A percentile compares a stretch with the other conserved stretches of the same genome.
Evolutionary conservation across 2,888 invertebrate species (phyloP).

Genomic region (Ichneumoninae sp.): DNA sequence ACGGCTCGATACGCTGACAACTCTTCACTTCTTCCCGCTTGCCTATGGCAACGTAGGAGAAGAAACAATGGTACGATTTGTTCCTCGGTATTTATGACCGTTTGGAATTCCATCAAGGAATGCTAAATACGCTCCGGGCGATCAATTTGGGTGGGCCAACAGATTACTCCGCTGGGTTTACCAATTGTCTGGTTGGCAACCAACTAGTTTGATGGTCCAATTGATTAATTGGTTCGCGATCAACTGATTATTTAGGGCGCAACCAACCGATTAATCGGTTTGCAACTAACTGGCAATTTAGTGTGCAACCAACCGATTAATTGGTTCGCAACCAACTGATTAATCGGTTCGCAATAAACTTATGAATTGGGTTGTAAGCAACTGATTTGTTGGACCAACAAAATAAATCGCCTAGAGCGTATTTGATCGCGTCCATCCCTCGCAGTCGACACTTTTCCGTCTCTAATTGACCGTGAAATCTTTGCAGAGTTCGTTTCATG

Average conservation of each 20-base stretch:
- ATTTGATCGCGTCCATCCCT: background rate
- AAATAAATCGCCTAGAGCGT: background rate
- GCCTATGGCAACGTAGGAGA: slow-evolving; percentile 5
- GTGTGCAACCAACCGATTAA: too few relatives aligned
- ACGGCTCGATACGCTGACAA: slow-evolving; percentile 36
- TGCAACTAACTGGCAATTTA: too few relatives aligned
- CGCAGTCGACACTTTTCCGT: background rate
- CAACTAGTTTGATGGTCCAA: too few relatives aligned
- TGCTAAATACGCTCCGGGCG: background rate
- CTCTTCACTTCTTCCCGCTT: slow-evolving; percentile 33
- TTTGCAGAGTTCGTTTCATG: background rate
- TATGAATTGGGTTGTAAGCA: too few relatives aligned
- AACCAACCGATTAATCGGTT: too few relatives aligned
- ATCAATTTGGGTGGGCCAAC: too few relatives aligned
- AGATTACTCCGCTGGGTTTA: too few relatives aligned
- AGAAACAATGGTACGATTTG: slow-evolving; percentile 74
- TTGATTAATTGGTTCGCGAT: too few relatives aligned
- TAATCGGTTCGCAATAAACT: too few relatives aligned
- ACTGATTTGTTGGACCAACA: background rate
- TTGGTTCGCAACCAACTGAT: too few relatives aligned
- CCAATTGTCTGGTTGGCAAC: too few relatives aligned
- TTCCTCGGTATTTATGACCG: slow-evolving; percentile 64
- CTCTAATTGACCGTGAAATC: background rate
- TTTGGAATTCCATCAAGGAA: background rate
- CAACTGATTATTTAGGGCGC: too few relatives aligned